These are phyloP conservation scores for Pararge aegeria DNA, from an alignment of 1,140 invertebrate species.

Conservation along the genomic window DNA sequence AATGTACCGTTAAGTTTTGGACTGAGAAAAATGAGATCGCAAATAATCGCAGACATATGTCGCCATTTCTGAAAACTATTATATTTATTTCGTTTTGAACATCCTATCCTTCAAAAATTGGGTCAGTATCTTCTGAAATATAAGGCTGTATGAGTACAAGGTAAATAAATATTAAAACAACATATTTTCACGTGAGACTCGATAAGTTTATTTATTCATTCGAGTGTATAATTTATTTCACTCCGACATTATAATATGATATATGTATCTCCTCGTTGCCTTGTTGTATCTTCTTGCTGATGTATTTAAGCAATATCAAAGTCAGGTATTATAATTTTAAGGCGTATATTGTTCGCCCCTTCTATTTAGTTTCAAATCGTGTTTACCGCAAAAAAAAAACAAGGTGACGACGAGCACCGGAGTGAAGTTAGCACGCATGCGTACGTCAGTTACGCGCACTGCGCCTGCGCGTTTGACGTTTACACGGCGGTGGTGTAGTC, in stretches of 20 bases:
- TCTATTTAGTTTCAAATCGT: conserved; percentile 16
- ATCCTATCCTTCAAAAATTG: too few species aligned
- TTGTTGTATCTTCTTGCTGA: too few species aligned
- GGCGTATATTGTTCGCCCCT: background rate
- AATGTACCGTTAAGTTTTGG: conserved; percentile 59
- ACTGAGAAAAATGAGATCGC: conserved; percentile 25
- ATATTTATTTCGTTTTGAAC: background rate
- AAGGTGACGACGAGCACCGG: conserved; percentile 29
- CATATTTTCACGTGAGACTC: too few species aligned
- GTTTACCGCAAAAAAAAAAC: conserved; percentile 29
- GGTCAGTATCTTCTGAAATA: too few species aligned
- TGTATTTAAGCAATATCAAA: too few species aligned
- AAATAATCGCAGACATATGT: conserved; percentile 2
- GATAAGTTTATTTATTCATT: too few species aligned
- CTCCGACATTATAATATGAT: too few species aligned
- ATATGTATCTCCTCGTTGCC: too few species aligned
- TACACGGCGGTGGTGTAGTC: conserved; percentile 76
- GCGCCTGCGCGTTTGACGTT: conserved; percentile 75
- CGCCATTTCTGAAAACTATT: background rate
- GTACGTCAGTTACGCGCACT: conserved; percentile 72
- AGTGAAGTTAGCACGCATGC: conserved; percentile 69
- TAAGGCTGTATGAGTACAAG: too few species aligned
- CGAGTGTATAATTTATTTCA: too few species aligned
- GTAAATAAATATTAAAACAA: too few species aligned
- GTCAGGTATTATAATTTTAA: background rate